Evolutionary conservation across 2,888 invertebrate species (phyloP).

Genomic region (Monochamus alternatus): DNA sequence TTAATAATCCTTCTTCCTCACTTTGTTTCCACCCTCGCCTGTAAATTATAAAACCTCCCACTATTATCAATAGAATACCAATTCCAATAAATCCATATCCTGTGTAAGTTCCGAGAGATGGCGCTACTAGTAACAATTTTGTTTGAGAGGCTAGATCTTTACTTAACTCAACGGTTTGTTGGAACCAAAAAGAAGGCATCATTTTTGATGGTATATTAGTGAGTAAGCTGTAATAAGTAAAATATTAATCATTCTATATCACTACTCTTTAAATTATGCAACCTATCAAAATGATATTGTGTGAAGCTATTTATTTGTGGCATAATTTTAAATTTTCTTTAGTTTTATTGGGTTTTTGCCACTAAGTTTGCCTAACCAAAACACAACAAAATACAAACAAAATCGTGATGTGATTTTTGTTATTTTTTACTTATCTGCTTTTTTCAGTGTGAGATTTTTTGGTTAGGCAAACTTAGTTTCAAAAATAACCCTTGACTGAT

Average conservation of each 20-base stretch:
- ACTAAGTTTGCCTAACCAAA: too few relatives aligned
- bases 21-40: constrained; percentile 65
- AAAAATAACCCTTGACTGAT: too few relatives aligned
- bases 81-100: constrained; percentile 73
- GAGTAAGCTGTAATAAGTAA: constrained; percentile 72
- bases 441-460: too few relatives aligned
- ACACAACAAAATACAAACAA: too few relatives aligned
- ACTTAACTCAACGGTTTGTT: constrained; percentile 77
- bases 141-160: constrained; percentile 75
- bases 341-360: too few relatives aligned
- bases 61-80: constrained; percentile 67
- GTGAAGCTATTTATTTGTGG: too few relatives aligned
- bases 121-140: constrained; percentile 73
- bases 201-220: constrained; percentile 73
- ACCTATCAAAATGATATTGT: not conserved
- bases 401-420: too few relatives aligned
- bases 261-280: not conserved
- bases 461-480: too few relatives aligned
- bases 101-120: constrained; percentile 73
- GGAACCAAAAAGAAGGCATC: constrained; percentile 86
- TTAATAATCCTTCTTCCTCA: constrained; percentile 66
- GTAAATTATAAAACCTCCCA: constrained; percentile 66
- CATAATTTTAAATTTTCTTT: too few relatives aligned
- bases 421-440: too few relatives aligned
- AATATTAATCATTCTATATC: not conserved